Base-by-base conservation (phyloP, 2,888 invertebrate species). In the Mesorhabditis sp. region DNA sequence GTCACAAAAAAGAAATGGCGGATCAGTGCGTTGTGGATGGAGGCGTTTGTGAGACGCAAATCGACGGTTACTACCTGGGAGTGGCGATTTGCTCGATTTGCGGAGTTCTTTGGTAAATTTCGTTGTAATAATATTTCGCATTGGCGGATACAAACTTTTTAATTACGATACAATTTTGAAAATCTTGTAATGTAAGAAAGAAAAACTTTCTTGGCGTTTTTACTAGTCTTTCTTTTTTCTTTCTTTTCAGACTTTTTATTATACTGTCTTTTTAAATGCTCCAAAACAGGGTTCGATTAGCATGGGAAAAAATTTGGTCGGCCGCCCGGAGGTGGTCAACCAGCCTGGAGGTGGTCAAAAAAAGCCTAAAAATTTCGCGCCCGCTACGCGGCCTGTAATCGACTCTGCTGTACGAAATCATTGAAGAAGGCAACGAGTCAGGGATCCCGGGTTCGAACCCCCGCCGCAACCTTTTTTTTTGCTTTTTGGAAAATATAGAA, bases 1-100 rank as follows among this genome's bases (percentile, higher is more conserved):
- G 84, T 71, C 78, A 80, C 69, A 77, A 74, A 4, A 84, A 83
- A 72, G 74, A 70, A 10, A 71, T 80, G 4, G 80, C 81, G 6
- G 82, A 84, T 45, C 76, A 81, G 66, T 84, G 84, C 67, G 67
- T 76, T 15, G 78, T 80, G 15, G 81, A 79, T 7, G 85, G 84
- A 10, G 81, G 82, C 70, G 80, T 81, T 5, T 83, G 83, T 73
- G 82, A 84, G 69, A 78, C 76, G 62, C 76, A 76, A 6, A 70
- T 83, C 64, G 84, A 83, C 71, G 78, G 78, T 43, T 84, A 84
- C 70, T 84, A 81, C 72, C 79, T 84, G 58, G 79, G 80, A 44
- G 84, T 82, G 10, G 84, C 79, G 13, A 70, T 80, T 61, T 84
- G 84, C 71, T 76, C 82, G 6, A 74, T 81, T 7, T 69, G 83